These are phyloP conservation scores for Serrognathus titanus DNA, from an alignment of 2,888 invertebrate species.

Conservation along the genomic window DNA sequence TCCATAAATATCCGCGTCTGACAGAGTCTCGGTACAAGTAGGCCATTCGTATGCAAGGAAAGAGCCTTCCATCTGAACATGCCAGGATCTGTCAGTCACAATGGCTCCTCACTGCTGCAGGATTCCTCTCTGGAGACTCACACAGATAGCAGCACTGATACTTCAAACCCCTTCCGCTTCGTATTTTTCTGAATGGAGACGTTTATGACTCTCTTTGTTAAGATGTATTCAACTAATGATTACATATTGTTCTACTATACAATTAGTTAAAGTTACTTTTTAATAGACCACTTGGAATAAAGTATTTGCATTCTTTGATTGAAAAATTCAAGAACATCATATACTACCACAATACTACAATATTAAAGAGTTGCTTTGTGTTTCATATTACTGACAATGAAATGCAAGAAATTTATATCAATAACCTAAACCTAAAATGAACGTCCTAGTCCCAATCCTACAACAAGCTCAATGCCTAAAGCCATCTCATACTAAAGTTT, in stretches of 20 bases:
- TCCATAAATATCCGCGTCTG: conserved; percentile 43
- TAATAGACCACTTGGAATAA: too few species aligned
- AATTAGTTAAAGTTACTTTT: background rate
- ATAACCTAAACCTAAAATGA: too few species aligned
- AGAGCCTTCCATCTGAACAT: conserved; percentile 49
- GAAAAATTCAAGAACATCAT: too few species aligned
- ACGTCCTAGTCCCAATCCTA: too few species aligned
- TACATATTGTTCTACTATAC: conserved; percentile 6
- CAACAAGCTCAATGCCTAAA: too few species aligned
- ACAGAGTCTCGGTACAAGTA: conserved; percentile 45
- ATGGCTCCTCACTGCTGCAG: conserved; percentile 42
- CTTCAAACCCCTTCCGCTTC: conserved; percentile 18
- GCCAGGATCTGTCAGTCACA: conserved; percentile 51
- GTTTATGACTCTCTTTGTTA: conserved; percentile 20
- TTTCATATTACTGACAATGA: too few species aligned
- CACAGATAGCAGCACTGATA: conserved; percentile 34
- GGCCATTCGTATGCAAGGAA: conserved; percentile 49
- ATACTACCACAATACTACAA: too few species aligned
- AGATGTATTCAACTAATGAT: conserved; percentile 20
- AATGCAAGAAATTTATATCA: too few species aligned
- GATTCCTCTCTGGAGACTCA: conserved; percentile 40
- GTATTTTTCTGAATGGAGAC: conserved; percentile 22
- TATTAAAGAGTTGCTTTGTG: too few species aligned
- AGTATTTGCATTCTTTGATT: too few species aligned
- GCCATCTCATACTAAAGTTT: too few species aligned